Evolutionary conservation across 2,888 invertebrate species (phyloP), one percentile per base, ranked within the genome.

Genomic region (Celastrina argiolus): DNA sequence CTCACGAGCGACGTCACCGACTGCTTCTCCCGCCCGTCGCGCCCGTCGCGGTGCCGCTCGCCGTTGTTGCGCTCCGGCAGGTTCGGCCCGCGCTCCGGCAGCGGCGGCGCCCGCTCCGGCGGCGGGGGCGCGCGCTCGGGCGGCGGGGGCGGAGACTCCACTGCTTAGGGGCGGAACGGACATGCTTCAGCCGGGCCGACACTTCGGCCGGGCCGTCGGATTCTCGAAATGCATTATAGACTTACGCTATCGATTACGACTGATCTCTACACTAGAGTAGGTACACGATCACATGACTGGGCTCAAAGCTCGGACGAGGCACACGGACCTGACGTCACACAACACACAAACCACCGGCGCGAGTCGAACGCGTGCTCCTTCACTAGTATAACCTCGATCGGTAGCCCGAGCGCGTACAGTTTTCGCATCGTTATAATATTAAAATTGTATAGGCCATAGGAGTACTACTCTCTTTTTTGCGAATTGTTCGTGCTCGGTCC

Each of bases 1-100:
- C 85, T 89, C 14, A 91, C 90, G 5, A 91, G 72, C 0, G 88
- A 83, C 0, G 87, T 85, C 0, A 90, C 91, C 0, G 87, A 87
- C 65, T 85, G 68, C 64, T 71, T 42, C 71, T 66, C 10, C 68
- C 68, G 26, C 41, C 59, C 66, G 70, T 71, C 34, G 71, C 71
- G 3, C n/a, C 64, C 70, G 58, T 69, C 70, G 36, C 56, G 10
- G 56, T 56, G 56, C n/a, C 68, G 66, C 16, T 69, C 70, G n/a
- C 64, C 42, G 28, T 65, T 64, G 59, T 65, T 66, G 8, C 80
- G 73, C 41, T 79, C 79, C 67, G 76, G 78, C 22, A 77, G 8
- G 58, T 68, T 79, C 67, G 79, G 80, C 2, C 71, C 79, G 0
- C 85, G 80, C 42, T 84, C 85, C 67, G 84, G 78, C 26, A 82